Evolutionary conservation across 2,888 invertebrate species (phyloP).

Genomic region (Scaptomyza cyrtandrae): DNA sequence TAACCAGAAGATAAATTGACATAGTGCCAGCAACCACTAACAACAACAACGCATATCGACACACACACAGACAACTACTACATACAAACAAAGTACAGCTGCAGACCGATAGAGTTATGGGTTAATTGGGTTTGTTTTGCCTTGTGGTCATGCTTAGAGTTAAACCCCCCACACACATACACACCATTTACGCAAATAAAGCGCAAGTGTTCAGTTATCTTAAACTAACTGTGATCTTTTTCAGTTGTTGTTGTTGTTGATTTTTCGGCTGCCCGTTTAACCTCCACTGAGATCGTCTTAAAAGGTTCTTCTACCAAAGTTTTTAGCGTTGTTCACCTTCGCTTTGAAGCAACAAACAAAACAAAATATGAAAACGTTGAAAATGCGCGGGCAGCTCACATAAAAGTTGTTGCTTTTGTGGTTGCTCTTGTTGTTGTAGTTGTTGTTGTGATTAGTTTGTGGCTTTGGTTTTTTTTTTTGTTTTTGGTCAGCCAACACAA

Average conservation of each 20-base stretch:
- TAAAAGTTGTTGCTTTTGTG: conserved; percentile 29
- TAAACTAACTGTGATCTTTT: conserved; percentile 46
- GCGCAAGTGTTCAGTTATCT: conserved; percentile 57
- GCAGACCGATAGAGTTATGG: conserved; percentile 1
- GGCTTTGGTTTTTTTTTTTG: conserved; percentile 11
- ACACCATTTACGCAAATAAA: conserved; percentile 40
- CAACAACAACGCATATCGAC: not conserved
- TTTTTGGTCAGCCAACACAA: conserved; percentile 57
- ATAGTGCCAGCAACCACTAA: conserved; percentile 32
- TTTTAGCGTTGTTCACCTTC: conserved; percentile 66
- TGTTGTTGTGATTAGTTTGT: conserved; percentile 29
- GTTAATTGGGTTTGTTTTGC: conserved; percentile 46
- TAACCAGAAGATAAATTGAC: conserved; percentile 38
- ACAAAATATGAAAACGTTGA: conserved; percentile 57
- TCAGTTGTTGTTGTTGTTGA: not conserved
- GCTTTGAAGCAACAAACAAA: conserved; percentile 40
- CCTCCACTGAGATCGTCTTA: conserved; percentile 46
- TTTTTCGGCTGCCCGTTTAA: conserved; percentile 34
- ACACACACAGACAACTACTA: not conserved
- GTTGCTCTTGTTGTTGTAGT: conserved; percentile 16
- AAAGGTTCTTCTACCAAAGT: conserved; percentile 44
- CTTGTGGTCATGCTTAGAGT: conserved; percentile 15
- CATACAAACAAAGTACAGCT: not conserved
- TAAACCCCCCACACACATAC: conserved; percentile 9
- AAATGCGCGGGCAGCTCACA: conserved; percentile 72